phyloP scores from a whole-genome alignment of 2,797 vertebrate genomes.

The Gallinago stenura region DNA sequence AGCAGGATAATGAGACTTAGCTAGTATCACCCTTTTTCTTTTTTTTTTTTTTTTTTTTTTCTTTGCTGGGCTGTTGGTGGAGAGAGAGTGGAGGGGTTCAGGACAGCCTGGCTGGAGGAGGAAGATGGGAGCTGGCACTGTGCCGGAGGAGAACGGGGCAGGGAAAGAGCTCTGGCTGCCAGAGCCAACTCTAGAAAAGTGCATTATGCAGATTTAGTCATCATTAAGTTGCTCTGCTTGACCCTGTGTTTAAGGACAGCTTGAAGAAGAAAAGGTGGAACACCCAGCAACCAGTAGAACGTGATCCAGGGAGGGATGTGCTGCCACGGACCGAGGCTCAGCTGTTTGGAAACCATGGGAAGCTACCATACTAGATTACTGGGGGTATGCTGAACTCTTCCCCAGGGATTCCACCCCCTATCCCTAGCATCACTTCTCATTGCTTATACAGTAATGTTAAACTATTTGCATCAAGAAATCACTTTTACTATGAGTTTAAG shows the following conservation, averaged over 20 bases:
- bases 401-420: background rate
- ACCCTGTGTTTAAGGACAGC: background rate
- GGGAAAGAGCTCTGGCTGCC: background rate
- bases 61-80: background rate
- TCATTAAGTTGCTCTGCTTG: background rate
- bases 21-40: background rate
- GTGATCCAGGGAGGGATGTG: background rate
- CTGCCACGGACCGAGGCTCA: background rate
- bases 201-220: background rate
- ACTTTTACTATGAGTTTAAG: background rate
- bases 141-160: rapidly evolving
- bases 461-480: background rate
- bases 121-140: rapidly evolving
- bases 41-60: background rate
- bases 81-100: background rate
- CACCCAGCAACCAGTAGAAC: background rate
- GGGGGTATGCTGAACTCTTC: background rate
- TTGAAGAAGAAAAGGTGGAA: background rate
- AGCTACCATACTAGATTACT: background rate
- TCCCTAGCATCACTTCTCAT: background rate
- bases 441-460: background rate
- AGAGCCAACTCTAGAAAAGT: background rate
- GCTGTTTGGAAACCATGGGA: background rate
- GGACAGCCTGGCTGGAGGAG: background rate
- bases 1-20: constrained; percentile 43